These are phyloP conservation scores for Antennarius maculatus DNA, from an alignment of 2,797 vertebrate genomes.

Conservation along the genomic window DNA sequence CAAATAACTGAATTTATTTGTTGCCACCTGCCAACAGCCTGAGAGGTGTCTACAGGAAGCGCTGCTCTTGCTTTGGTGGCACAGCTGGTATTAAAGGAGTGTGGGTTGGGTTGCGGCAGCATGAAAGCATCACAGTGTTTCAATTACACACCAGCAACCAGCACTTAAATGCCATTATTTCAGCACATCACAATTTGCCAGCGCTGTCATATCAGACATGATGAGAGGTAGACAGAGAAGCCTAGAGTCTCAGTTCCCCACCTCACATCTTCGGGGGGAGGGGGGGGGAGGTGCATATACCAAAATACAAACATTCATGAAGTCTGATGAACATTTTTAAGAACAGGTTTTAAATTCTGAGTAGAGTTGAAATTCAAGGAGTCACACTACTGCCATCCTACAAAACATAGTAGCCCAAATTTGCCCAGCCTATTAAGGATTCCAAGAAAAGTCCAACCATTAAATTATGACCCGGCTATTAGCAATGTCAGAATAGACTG, in stretches of 20 bases:
- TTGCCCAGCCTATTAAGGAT: neutral
- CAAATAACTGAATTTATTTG: slow-evolving; percentile 47
- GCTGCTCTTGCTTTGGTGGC: slow-evolving; percentile 55
- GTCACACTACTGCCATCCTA: slow-evolving; percentile 5
- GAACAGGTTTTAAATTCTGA: slow-evolving; percentile 8
- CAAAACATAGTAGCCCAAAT: neutral
- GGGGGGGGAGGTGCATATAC: slow-evolving; percentile 23
- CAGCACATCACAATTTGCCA: slow-evolving; percentile 59
- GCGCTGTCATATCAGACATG: slow-evolving; percentile 50
- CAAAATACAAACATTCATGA: slow-evolving; percentile 5
- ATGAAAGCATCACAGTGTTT: slow-evolving; percentile 61
- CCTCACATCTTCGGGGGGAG: neutral
- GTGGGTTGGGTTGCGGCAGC: neutral
- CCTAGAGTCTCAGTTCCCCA: slow-evolving; percentile 7
- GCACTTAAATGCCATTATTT: slow-evolving; percentile 64
- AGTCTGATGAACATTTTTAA: slow-evolving; percentile 19
- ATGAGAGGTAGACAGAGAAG: slow-evolving; percentile 27
- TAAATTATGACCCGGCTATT: neutral
- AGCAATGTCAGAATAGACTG: slow-evolving; percentile 10
- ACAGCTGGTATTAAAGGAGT: slow-evolving; percentile 55
- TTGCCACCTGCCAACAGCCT: slow-evolving; percentile 55
- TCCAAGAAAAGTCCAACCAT: slow-evolving; percentile 6
- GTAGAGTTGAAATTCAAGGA: slow-evolving; percentile 27
- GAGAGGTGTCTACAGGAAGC: slow-evolving; percentile 51
- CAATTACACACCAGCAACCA: slow-evolving; percentile 70